Evolutionary conservation across 2,113 vertebrate genomes (phyloP), one percentile per base, ranked within the genome.

Genomic region (Prionailurus bengalensis): DNA sequence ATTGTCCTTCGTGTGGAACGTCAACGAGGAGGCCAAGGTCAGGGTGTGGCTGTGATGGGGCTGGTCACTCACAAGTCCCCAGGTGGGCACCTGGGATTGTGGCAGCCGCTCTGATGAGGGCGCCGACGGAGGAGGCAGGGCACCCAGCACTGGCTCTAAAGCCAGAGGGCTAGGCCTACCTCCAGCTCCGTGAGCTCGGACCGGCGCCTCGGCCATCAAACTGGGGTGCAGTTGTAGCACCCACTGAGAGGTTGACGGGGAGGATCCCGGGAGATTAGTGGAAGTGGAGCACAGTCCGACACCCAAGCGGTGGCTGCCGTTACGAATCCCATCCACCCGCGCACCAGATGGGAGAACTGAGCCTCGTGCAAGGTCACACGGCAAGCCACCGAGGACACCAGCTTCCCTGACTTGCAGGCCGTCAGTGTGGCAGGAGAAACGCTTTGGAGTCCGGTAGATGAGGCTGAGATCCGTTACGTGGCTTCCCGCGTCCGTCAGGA

Each of bases 1-100:
- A 0, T 98, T 99, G 86, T 99, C 99, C 95, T 99, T 99, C 11
- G 97, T 99, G 90, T 99, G 99, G 99, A 99, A 99, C 95, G 97
- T 99, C 87, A 99, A 98, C 0, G 99, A 99, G 92, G 99, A 99
- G 81, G 99, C 99, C 91, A 99, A 99, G 99, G 99, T 99, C 99
- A 98, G 79, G 84, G 79, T 12, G 0, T 2, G 12, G 19, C 8
- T 4, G 12, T 33, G 76, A 21, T 0, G 39, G 68, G 58, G 2
- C 84, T 14, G 53, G 65, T 71, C 6, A 0, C 68, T 68, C 0
- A 0, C 66, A 23, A 7, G 0, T 11, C 3, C 13, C 31, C 21
- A 0, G 6, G 79, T 39, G 33, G 76, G 61, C 65, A 21, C 61
- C n/a, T 13, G 7, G 61, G 23, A 29, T 0, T 8, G 42, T 61